Base-by-base conservation (phyloP, 2,888 invertebrate genomes). In the Coelinius sp. region DNA sequence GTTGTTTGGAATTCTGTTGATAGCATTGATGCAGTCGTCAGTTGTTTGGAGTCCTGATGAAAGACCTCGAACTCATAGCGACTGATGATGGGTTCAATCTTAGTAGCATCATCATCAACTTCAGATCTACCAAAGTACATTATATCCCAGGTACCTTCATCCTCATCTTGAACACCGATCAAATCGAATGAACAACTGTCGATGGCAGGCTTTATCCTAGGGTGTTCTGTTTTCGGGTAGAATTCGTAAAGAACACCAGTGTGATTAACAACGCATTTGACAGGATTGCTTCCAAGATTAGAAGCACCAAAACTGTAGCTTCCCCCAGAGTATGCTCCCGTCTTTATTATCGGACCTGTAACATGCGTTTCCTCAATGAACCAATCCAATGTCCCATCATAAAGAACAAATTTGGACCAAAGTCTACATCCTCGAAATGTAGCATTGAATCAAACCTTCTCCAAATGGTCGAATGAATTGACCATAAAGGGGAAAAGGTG, bases 391-490 rank as follows among this genome's bases (percentile, higher is more conserved):
- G 1, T 0, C 14, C 17, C 8, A 1, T 17, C 8, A 2, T 17
- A 20, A 20, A 20, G 8, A 49, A 27, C 5, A 53, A n/a, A 14
- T 25, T 10, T 14, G 8, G 31, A 2, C 1, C 3, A 20, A 31
- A 22, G 4, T 53, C 25, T n/a, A 53, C 5, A 6, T 53, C 27
- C 14, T 25, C 25, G 24, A 6, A 22, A 35, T 31, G 14, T 27
- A 0, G 17, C 31, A 27, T 7, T 25, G 7, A 35, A 20, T 31
- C 20, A 35, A 8, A 31, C 22, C 31, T 7, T 1, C 12, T 14
- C 6, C 31, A 17, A 59, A 56, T 27, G 56, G 56, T 31, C 56
- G 27, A 56, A 27, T 31, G 14, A 3, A 63, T 63, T 38, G 62
- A 17, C 38, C 4, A 24, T 41, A 7, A 24, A 38, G 35, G 20